A percentile compares a stretch with the other conserved stretches of the same genome.
Conservation (phyloP, 2,888 invertebrate species). For the Lamellibrachia columna region DNA sequence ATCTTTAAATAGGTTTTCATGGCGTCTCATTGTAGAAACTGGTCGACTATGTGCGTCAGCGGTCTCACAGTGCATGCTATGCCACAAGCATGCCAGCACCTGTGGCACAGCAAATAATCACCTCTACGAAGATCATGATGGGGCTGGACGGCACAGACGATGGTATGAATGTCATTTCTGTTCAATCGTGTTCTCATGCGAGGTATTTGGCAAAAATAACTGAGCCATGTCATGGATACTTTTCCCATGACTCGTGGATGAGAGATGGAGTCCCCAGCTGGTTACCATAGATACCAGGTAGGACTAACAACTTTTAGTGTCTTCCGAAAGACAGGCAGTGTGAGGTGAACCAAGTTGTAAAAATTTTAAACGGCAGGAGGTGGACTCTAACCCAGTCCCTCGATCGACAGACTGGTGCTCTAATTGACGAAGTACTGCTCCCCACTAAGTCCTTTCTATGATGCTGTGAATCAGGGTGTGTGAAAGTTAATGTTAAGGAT, state of each 20-base stretch:
- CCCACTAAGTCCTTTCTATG: too few species aligned
- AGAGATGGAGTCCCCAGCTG: too few species aligned
- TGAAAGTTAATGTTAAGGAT: too few species aligned
- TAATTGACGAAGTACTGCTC: too few species aligned
- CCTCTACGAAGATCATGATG: conserved; percentile 87
- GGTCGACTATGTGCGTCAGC: conserved; percentile 78
- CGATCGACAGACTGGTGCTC: too few species aligned
- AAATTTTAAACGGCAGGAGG: too few species aligned
- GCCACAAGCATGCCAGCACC: conserved; percentile 90
- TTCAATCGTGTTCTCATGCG: background rate
- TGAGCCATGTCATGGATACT: background rate
- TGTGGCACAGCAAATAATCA: conserved; percentile 88
- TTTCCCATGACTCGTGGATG: background rate
- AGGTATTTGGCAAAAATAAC: background rate
- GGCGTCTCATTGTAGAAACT: conserved; percentile 70
- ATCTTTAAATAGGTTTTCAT: background rate
- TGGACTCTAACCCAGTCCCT: too few species aligned
- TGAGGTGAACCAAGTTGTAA: too few species aligned
- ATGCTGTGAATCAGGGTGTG: too few species aligned
- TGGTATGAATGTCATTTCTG: conserved; percentile 65
- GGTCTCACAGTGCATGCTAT: conserved; percentile 87
- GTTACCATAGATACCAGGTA: too few species aligned
- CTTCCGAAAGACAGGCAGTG: too few species aligned
- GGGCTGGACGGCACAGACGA: conserved; percentile 81
- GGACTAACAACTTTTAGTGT: too few species aligned